A percentile compares a stretch with the other conserved stretches of the same genome.
phyloP scores from a whole-genome alignment of 2,113 vertebrate genomes.

The Bolborhynchus lineola region DNA sequence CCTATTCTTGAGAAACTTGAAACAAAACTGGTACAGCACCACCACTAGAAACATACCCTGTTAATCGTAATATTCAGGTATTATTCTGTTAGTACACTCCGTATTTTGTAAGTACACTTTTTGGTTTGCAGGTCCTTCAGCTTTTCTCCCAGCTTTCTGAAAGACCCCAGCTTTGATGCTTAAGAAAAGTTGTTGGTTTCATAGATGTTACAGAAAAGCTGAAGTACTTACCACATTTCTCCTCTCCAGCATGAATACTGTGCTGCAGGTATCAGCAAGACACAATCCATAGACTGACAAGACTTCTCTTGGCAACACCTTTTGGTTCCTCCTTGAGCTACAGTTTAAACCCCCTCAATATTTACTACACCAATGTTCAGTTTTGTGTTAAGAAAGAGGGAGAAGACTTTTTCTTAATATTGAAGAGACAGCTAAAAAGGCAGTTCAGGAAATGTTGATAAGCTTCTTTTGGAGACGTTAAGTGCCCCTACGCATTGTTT shows the following conservation, averaged over 20 bases:
- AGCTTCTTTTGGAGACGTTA: not conserved
- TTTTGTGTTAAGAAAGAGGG: conserved; percentile 57
- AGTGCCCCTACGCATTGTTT: not conserved
- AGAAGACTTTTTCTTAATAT: conserved; percentile 36
- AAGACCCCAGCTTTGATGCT: not conserved
- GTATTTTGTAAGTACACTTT: not conserved
- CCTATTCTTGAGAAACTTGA: not conserved
- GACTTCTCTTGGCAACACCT: conserved; percentile 11
- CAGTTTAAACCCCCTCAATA: conserved; percentile 44
- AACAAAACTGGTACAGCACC: not conserved
- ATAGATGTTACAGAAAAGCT: not conserved
- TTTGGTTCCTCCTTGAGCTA: conserved; percentile 44
- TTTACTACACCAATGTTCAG: conserved; percentile 40
- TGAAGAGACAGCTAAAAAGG: conserved; percentile 32
- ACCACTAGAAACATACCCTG: not conserved
- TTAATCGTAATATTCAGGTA: rapidly evolving
- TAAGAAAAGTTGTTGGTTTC: not conserved
- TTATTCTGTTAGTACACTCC: not conserved
- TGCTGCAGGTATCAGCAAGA: conserved; percentile 42
- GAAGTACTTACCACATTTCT: conserved; percentile 36
- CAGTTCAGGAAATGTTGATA: conserved; percentile 44
- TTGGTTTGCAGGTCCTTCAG: not conserved
- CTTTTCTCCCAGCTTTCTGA: not conserved
- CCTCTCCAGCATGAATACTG: conserved; percentile 33
- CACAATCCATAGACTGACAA: conserved; percentile 49